phyloP scores from a whole-genome alignment of 1,140 invertebrate genomes.

The Pseudomyrmex dendroicus region DNA sequence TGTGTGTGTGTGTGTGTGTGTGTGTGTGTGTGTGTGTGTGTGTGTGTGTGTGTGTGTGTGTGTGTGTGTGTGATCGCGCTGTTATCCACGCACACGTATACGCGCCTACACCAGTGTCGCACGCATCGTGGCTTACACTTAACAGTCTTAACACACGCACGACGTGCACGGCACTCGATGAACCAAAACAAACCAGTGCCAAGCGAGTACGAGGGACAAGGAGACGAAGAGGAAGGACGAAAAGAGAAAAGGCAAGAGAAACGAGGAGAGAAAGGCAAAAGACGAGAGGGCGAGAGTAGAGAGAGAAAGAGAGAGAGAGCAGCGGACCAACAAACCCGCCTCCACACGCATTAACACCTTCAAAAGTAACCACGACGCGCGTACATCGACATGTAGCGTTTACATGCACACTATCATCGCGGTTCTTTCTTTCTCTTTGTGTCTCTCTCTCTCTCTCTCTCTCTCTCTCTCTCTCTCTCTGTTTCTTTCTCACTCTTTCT shows the following conservation, averaged over 20 bases:
- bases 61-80: slow-evolving; percentile 22
- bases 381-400: not conserved
- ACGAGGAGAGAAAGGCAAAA: not conserved
- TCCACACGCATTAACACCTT: slow-evolving; percentile 74
- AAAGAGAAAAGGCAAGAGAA: not conserved
- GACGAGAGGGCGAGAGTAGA: not conserved
- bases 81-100: slow-evolving; percentile 33
- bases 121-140: slow-evolving; percentile 61
- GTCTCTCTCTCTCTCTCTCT: slow-evolving; percentile 22
- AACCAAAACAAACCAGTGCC: slow-evolving; percentile 76
- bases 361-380: slow-evolving; percentile 53
- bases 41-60: too few relatives aligned
- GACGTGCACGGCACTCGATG: slow-evolving; percentile 69
- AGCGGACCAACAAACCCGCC: slow-evolving; percentile 68
- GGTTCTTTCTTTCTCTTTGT: slow-evolving; percentile 39
- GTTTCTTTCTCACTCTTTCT: slow-evolving; percentile 43
- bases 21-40: too few relatives aligned
- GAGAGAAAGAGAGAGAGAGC: not conserved
- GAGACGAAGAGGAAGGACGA: slow-evolving; percentile 56
- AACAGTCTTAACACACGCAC: slow-evolving; percentile 63
- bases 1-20: too few relatives aligned
- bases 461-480: slow-evolving; percentile 42
- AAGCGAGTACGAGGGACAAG: slow-evolving; percentile 54
- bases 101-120: slow-evolving; percentile 50
- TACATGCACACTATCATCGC: slow-evolving; percentile 29